Conservation (phyloP, 2,113 vertebrate species). For the Microcebus jonahi region DNA sequence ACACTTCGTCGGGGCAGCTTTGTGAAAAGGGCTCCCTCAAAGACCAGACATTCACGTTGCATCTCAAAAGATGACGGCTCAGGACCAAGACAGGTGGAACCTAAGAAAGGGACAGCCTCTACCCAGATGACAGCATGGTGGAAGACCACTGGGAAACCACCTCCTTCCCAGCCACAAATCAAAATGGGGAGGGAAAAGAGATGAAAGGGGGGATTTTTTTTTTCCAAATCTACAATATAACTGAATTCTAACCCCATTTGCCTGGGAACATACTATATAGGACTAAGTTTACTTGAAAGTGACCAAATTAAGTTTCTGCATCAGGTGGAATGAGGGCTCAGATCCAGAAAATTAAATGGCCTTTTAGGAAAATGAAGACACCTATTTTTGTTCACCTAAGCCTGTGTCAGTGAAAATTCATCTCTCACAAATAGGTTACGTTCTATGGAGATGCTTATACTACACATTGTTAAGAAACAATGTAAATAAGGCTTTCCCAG, state of each 20-base stretch:
- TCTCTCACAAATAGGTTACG: not conserved
- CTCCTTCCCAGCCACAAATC: not conserved
- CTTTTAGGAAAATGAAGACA: conserved; percentile 31
- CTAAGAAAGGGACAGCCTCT: not conserved
- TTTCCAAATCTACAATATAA: not conserved
- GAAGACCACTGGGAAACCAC: not conserved
- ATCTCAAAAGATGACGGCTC: not conserved
- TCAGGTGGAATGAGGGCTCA: not conserved
- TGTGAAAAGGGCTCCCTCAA: not conserved
- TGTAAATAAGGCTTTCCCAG: not conserved
- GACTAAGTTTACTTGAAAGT: not conserved
- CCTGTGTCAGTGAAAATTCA: not conserved
- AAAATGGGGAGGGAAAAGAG: not conserved
- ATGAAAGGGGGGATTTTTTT: not conserved
- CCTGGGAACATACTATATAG: not conserved
- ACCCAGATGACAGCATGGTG: not conserved
- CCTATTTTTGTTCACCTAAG: not conserved
- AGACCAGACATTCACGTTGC: not conserved
- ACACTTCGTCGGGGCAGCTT: not conserved
- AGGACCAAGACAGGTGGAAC: not conserved
- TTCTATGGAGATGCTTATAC: not conserved
- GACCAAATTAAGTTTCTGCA: not conserved
- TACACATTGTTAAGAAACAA: not conserved
- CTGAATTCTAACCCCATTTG: not conserved
- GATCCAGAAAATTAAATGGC: conserved; percentile 11